Percentiles rank a stretch among this genome's conserved stretches.
phyloP scores from a whole-genome alignment of 2,113 vertebrate species.

The Gasterosteus nipponicus region DNA sequence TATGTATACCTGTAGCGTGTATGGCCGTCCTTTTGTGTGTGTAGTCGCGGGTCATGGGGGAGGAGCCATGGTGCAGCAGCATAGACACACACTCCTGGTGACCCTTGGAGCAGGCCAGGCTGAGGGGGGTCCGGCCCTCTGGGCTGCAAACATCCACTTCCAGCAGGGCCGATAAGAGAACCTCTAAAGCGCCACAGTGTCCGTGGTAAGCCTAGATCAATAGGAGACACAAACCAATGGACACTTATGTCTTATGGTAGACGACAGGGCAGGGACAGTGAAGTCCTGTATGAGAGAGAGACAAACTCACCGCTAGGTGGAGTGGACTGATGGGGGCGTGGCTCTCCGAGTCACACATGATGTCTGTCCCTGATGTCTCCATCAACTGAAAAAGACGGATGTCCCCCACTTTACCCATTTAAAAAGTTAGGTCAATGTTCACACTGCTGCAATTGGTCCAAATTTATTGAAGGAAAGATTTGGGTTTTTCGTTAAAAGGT shows the following conservation, averaged over 20 bases:
- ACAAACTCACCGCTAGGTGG: conserved; percentile 92
- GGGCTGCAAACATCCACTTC: conserved; percentile 94
- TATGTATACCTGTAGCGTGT: conserved; percentile 90
- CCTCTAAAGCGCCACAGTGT: conserved; percentile 94
- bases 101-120: conserved; percentile 93
- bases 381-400: conserved; percentile 85
- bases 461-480: neutral
- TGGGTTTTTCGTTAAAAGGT: neutral
- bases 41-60: conserved; percentile 92
- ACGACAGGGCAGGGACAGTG: neutral
- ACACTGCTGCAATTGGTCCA: neutral
- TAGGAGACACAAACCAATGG: neutral
- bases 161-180: conserved; percentile 91
- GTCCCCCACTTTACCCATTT: neutral
- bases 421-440: neutral
- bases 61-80: conserved; percentile 94
- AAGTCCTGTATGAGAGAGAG: neutral
- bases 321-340: conserved; percentile 93
- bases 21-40: conserved; percentile 92
- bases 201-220: conserved; percentile 90
- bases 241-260: neutral
- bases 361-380: conserved; percentile 94
- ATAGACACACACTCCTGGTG: conserved; percentile 96
- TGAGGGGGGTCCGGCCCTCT: conserved; percentile 92
- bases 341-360: conserved; percentile 88